These are phyloP conservation scores for Carpatolechia fugitivella DNA, from an alignment of 2,888 invertebrate species.

Conservation along the genomic window DNA sequence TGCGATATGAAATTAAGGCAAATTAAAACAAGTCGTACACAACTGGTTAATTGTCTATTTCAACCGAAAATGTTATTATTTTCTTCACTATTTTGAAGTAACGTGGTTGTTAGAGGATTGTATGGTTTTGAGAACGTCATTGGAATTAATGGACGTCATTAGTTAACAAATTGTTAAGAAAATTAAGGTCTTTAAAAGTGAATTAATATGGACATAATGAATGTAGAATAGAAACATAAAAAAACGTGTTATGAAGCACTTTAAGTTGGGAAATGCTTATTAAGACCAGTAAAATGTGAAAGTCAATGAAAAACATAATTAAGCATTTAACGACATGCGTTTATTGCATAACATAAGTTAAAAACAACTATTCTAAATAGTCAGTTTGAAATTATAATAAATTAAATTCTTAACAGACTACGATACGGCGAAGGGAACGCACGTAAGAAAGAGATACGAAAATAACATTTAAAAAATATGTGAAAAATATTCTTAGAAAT, in stretches of 20 bases:
- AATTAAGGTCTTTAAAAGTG: neutral
- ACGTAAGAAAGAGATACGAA: neutral
- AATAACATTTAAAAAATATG: neutral
- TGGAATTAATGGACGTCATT: neutral
- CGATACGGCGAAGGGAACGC: too few relatives aligned
- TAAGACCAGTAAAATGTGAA: neutral
- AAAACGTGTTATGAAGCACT: neutral
- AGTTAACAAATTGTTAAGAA: neutral
- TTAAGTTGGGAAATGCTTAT: neutral
- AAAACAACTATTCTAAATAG: neutral
- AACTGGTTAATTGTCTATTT: constrained; percentile 4
- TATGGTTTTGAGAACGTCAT: constrained; percentile 2
- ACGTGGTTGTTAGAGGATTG: neutral
- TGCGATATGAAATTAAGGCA: constrained; percentile 20
- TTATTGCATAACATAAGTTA: neutral
- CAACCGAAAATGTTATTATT: neutral
- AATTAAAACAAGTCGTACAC: constrained; percentile 31
- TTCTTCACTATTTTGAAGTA: constrained; percentile 6
- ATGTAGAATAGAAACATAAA: too few relatives aligned
- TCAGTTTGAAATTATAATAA: neutral
- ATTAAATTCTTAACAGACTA: too few relatives aligned
- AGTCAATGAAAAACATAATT: neutral
- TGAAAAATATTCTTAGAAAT: constrained; percentile 46
- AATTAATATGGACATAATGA: neutral
- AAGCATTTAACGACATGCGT: neutral